Evolutionary conservation across 1,140 invertebrate genomes (phyloP).

Genomic region (Tetragnatha versicolor): DNA sequence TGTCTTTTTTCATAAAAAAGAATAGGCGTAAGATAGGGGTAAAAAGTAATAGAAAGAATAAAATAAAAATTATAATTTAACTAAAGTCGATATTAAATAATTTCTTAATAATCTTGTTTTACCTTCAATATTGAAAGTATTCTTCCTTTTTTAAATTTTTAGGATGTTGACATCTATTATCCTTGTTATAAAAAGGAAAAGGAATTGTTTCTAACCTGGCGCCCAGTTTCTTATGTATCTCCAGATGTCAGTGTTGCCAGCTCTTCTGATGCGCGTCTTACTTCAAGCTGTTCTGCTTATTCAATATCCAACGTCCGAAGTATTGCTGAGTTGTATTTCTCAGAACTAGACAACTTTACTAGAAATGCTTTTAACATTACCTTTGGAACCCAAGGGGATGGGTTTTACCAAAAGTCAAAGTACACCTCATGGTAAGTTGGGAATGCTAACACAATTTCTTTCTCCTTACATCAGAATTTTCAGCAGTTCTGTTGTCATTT

Average conservation of each 20-base stretch:
- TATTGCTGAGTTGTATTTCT: slow-evolving; percentile 24
- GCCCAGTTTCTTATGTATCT: slow-evolving; percentile 9
- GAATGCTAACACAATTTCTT: too few relatives aligned
- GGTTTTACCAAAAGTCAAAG: slow-evolving; percentile 26
- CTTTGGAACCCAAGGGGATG: slow-evolving; percentile 27
- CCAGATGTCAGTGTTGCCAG: background rate
- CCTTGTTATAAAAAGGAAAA: slow-evolving; percentile 13
- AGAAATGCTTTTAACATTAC: slow-evolving; percentile 17
- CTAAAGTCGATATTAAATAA: too few relatives aligned
- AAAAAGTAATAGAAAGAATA: too few relatives aligned
- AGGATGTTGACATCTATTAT: slow-evolving; percentile 11
- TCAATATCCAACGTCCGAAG: background rate
- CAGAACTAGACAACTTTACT: background rate
- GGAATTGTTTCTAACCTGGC: slow-evolving; percentile 27
- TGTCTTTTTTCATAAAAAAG: too few relatives aligned
- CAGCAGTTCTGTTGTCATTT: too few relatives aligned
- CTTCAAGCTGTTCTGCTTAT: background rate
- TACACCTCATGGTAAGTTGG: slow-evolving; percentile 10
- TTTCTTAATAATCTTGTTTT: too few relatives aligned
- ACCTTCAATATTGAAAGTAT: too few relatives aligned
- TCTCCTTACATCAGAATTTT: too few relatives aligned
- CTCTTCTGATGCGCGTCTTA: slow-evolving; percentile 14
- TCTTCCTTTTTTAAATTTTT: background rate
- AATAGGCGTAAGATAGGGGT: too few relatives aligned
- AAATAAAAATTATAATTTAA: too few relatives aligned